Evolutionary conservation across 37 sponge, comb jelly and placozoan species (phyloP), one percentile per base, ranked within the genome.

Genomic region (Agelas oroides): DNA sequence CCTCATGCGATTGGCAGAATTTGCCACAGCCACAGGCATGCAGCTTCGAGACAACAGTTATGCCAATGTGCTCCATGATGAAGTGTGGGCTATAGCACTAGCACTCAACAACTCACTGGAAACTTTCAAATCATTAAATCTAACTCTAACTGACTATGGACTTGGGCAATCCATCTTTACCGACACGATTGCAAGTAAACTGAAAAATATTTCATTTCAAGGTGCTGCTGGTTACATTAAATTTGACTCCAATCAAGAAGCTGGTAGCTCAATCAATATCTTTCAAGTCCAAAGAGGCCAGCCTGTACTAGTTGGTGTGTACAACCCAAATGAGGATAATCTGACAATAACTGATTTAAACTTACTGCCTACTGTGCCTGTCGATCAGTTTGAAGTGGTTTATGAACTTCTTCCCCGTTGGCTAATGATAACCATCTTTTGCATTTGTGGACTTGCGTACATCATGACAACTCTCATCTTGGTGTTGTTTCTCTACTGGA

Each of bases 71-170:
- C 21, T 79, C 54, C 59, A 86, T 73, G 87, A 86, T 59, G 30
- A 53, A 31, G 87, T 86, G 59, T 63, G 78, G 73, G 73, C 87
- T 59, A 62, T 86, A 61, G 73, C 73, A 20, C 59, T 60, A 58
- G 87, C 87, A 35, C 35, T 86, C 64, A 86, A 86, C 73, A 71
- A 23, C 1, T 86, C 87, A 38, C 70, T 73, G 38, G 39, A 59
- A 30, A 16, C 2, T 19, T 68, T 52, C 40, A 33, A 12, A 30
- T 32, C 6, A 33, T 24, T 28, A 53, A 86, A 79, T 65, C 25
- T 65, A 37, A 37, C 66, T 33, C 37, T 86, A 12, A 52, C 23
- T 12, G 31, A 57, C 36, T 79, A 55, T 71, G 20, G 52, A 23
- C 11, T 71, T 40, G 54, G 73, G 38, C 20, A 35, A 21, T 1